phyloP scores from a whole-genome alignment of 1,140 invertebrate species.

The Drosophila kohkoa region DNA sequence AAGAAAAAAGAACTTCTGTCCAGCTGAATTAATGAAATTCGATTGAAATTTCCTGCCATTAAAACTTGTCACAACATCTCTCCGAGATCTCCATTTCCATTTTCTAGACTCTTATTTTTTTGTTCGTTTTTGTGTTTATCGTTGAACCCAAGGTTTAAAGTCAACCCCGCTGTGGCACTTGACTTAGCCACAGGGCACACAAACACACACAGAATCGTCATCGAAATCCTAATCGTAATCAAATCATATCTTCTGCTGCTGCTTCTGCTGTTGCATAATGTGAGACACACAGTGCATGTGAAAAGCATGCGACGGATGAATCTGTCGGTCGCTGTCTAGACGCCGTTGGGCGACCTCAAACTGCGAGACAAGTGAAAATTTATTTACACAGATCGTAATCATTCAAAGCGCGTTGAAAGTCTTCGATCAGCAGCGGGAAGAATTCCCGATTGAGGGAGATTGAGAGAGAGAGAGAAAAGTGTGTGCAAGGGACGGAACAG shows the following conservation, averaged over 20 bases:
- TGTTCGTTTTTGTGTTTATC: neutral
- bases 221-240: slow-evolving; percentile 6
- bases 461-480: neutral
- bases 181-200: neutral
- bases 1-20: slow-evolving; percentile 15
- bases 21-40: slow-evolving; percentile 45
- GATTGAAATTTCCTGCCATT: slow-evolving; percentile 41
- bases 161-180: slow-evolving; percentile 21
- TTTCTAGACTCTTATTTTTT: slow-evolving; percentile 13
- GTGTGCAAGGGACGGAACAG: neutral
- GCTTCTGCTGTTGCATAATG: slow-evolving; percentile 33
- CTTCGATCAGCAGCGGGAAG: neutral
- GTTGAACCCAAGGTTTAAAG: neutral
- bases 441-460: neutral
- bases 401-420: slow-evolving; percentile 13
- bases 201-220: too few relatives aligned
- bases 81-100: slow-evolving; percentile 8
- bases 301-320: slow-evolving; percentile 23
- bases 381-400: slow-evolving; percentile 32
- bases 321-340: slow-evolving; percentile 9
- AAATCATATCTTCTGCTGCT: slow-evolving; percentile 18
- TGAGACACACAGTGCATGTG: slow-evolving; percentile 33
- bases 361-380: slow-evolving; percentile 35
- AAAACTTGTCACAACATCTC: slow-evolving; percentile 42
- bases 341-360: slow-evolving; percentile 11